These are phyloP conservation scores for Lontra canadensis DNA, from an alignment of 2,113 vertebrate genomes.

Conservation along the genomic window DNA sequence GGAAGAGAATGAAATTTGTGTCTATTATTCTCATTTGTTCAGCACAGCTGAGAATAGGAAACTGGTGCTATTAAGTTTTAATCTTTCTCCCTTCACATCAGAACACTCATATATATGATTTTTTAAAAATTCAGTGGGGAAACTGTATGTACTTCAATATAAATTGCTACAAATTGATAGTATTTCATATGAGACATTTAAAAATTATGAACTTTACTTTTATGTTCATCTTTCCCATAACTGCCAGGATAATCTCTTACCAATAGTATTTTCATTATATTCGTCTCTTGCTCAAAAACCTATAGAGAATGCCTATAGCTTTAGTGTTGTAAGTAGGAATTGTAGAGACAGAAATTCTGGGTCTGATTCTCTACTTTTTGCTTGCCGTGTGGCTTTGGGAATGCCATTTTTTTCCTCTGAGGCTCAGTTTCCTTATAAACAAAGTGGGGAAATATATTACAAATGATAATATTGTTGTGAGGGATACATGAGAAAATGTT, in stretches of 20 bases:
- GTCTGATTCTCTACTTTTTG: neutral
- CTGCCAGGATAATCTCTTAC: neutral
- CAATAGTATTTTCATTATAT: neutral
- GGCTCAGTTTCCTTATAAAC: neutral
- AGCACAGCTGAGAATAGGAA: neutral
- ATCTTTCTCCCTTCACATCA: neutral
- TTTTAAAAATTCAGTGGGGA: neutral
- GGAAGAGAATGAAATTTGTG: neutral
- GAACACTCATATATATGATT: neutral
- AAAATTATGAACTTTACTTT: slow-evolving; percentile 10
- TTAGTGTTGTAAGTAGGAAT: neutral
- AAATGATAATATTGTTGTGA: neutral
- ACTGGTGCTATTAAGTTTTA: slow-evolving; percentile 13
- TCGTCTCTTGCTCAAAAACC: slow-evolving; percentile 7
- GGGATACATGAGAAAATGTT: neutral
- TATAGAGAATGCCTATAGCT: neutral
- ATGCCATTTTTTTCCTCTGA: slow-evolving; percentile 22
- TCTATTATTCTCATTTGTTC: neutral
- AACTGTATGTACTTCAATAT: neutral
- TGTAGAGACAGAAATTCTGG: neutral
- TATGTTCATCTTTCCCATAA: slow-evolving; percentile 6
- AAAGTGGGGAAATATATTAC: neutral
- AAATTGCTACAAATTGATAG: neutral
- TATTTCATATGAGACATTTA: neutral
- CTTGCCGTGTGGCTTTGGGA: neutral